These are phyloP conservation scores for Pangasius djambal DNA, from an alignment of 2,797 vertebrate species.

Conservation along the genomic window DNA sequence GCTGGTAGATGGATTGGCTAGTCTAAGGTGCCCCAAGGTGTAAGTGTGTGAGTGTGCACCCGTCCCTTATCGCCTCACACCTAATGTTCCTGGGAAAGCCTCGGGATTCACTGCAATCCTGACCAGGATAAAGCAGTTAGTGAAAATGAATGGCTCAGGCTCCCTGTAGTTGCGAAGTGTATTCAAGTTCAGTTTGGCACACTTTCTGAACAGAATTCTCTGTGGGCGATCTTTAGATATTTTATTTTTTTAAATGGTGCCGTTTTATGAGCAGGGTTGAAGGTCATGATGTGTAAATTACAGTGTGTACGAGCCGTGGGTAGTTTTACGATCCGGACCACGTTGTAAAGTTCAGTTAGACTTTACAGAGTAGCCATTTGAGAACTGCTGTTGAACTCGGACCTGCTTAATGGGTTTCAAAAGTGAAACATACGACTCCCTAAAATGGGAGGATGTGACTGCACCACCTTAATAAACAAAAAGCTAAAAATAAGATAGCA, in stretches of 20 bases:
- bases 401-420: background rate
- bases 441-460: background rate
- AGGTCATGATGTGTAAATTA: background rate
- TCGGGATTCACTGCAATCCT: background rate
- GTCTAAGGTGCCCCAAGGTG: background rate
- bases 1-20: background rate
- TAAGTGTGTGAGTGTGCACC: too few species aligned
- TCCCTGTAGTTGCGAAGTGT: background rate
- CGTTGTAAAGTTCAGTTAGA: background rate
- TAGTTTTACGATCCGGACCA: background rate
- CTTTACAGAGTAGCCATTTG: background rate
- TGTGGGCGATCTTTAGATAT: background rate
- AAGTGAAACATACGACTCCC: background rate
- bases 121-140: background rate
- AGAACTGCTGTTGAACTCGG: background rate
- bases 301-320: too few species aligned
- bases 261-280: background rate
- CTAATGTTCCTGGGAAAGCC: background rate
- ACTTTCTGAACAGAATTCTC: background rate
- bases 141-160: background rate
- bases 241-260: background rate
- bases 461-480: background rate
- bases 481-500: background rate
- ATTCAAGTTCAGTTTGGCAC: too few species aligned
- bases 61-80: background rate